These are phyloP conservation scores for Drosophila trapezifrons DNA, from an alignment of 1,140 invertebrate genomes.

Conservation along the genomic window DNA sequence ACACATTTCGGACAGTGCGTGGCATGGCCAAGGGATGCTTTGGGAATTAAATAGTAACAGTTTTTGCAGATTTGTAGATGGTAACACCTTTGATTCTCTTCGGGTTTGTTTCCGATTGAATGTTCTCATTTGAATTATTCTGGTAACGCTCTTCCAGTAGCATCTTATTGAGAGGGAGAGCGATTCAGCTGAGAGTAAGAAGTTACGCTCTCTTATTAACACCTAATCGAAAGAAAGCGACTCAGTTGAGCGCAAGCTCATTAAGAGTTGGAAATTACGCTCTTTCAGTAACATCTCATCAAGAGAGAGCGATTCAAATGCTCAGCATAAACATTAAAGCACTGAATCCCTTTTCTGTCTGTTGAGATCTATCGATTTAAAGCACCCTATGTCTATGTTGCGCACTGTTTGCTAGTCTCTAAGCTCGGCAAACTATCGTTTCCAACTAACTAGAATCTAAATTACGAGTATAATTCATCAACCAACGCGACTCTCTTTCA, in stretches of 20 bases:
- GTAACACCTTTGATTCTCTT: no score
- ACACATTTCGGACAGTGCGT: constrained; percentile 33
- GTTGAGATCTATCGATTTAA: neutral
- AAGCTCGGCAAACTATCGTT: constrained; percentile 36
- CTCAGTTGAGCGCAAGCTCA: no score
- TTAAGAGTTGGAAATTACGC: neutral
- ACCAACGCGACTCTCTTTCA: constrained; percentile 22
- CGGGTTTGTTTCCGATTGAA: no score
- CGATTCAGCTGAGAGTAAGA: neutral
- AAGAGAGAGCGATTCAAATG: no score
- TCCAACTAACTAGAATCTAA: constrained; percentile 39
- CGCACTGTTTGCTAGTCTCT: constrained; percentile 28
- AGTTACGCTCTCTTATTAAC: neutral
- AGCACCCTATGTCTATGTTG: neutral
- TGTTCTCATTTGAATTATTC: no score
- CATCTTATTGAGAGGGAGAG: neutral
- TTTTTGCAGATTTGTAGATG: neutral
- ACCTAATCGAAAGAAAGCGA: neutral
- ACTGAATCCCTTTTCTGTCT: neutral
- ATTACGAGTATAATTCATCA: constrained; percentile 23
- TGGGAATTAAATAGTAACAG: neutral
- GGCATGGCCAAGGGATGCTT: constrained; percentile 11
- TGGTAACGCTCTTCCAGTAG: no score
- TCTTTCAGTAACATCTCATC: no score
- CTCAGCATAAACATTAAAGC: no score